Base-by-base conservation (phyloP, 2,888 invertebrate species). In the Clepsis dumicolana region DNA sequence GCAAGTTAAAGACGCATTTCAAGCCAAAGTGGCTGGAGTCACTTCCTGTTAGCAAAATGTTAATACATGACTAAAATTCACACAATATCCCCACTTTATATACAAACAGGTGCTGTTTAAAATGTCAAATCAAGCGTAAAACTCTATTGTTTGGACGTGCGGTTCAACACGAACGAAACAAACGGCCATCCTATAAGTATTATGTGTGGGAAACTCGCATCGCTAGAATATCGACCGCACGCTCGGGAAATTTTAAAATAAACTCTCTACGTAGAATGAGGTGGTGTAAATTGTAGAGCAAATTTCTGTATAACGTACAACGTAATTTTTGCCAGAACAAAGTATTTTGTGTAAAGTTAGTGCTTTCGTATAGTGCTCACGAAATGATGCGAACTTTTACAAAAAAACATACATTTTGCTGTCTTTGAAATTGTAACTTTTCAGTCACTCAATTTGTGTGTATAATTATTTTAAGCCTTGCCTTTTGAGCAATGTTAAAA, bases 61-160 rank as follows among this genome's bases (percentile, higher is more conserved):
- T 32, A 32, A 10, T n/a, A 38, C n/a, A 38, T 14, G 5, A 5
- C 12, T 3, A 21, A 35, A 38, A 14, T 38, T 57, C n/a, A 18
- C 27, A 32, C 21, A 61, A 61, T 48, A 60, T 16, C 4, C n/a
- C 7, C 18, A 24, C 48, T 14, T 18, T 32, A 32, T 61, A 4
- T 50, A 21, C 4, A 8, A 61, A 48, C 48, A 61, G 61, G 48
- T 32, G 48, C 32, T 48, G 48, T 50, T 61, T 48, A 61, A 61
- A 48, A 50, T 50, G 61, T 29, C 48, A 50, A 61, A 61, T 48
- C 48, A 18, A 50, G 61, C 61, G 21, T 50, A 61, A 61, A 61
- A 61, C 61, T 61, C 21, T 18, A 48, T 61, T 61, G 61, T 61
- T 50, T 32, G 56, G 24, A 16, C 61, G 29, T 27, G 24, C 21